Base-by-base conservation (phyloP, 2,888 invertebrate genomes). In the Ellobium chinense region DNA sequence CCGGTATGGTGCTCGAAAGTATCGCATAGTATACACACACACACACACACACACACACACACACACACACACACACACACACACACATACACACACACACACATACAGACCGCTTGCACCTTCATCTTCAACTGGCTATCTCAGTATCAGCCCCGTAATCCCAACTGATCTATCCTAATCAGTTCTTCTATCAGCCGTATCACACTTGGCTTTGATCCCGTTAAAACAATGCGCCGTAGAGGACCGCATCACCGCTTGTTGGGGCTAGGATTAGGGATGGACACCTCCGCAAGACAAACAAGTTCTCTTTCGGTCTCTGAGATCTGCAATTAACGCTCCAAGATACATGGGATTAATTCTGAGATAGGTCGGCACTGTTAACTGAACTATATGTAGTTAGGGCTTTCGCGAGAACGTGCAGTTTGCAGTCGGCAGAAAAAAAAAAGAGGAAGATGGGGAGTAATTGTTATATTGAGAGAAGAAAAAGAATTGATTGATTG, bases 11-110 rank as follows among this genome's bases (percentile, higher is more conserved):
- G n/a, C n/a, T n/a, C n/a, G n/a, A n/a, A n/a, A n/a, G n/a, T n/a
- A n/a, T n/a, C n/a, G n/a, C n/a, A n/a, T n/a, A n/a, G n/a, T 31
- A 56, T 29, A 70, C 37, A 56, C 21, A 56, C 56, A 29, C 21
- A 70, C 56, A 29, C 21, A 56, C 31, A 54, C 21, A 70, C 31
- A 31, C 21, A 70, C 36, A 21, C 9, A 62, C 24, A 39, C 29
- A 63, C 7, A 63, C 39, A 24, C 12, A 73, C 9, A 60, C 5
- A 73, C 18, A 74, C n/a, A 62, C 27, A 36, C 29, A 56, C 2
- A 74, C 14, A 62, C 36, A 66, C 36, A 77, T 56, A 56, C 18
- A 68, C 36, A 68, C 34, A 77, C 21, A 68, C n/a, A 68, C 3
- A 58, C 24, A 54, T 27, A 56, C 21, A 34, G 18, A 60, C 62